Base-by-base conservation (phyloP, 2,797 vertebrate species). In the Adelosebastes latens region DNA sequence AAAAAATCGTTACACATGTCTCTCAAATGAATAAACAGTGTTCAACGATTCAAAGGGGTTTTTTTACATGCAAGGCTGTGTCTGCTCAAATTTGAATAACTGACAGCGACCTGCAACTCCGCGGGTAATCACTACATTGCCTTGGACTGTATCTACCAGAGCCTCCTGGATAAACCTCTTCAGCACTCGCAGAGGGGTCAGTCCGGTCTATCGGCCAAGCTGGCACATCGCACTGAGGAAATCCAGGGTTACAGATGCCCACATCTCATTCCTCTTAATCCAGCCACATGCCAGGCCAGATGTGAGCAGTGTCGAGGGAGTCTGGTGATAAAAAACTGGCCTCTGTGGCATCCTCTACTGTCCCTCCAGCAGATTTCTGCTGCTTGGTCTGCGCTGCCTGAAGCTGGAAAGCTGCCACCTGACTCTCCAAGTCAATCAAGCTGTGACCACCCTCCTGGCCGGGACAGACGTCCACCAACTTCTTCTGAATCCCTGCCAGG, bases 331-430 rank as follows among this genome's bases (percentile, higher is more conserved):
- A 32, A 71, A 75, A 78, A 60, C 20, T 39, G 36, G 62, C 63
- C 58, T 77, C 82, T 25, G 59, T 62, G 22, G 67, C 39, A 64
- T 73, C 55, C 63, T 81, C 62, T 66, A 53, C 61, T 61, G 72
- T 78, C 72, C 70, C 39, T 84, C 52, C 39, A 66, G 79, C 76
- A 86, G 65, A 68, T 77, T 77, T 67, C 39, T 67, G 31, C 63
- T 27, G 36, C 32, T 60, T 72, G 42, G 12, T 75, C 18, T 14
- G 25, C 34, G 32, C 72, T 72, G 72, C 78, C 53, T 16, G n/a
- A 75, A n/a, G 55, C 69, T 90, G 84, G 84, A 92, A 80, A 67
- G 34, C 63, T 84, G 83, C 89, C 83, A 81, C 46, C 31, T 16
- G 68, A 80, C 66, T 83, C 58, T 65, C 67, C 59, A 65, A 58